These are phyloP conservation scores for Heteromurus nitidus DNA, from an alignment of 2,888 invertebrate genomes.

Conservation along the genomic window DNA sequence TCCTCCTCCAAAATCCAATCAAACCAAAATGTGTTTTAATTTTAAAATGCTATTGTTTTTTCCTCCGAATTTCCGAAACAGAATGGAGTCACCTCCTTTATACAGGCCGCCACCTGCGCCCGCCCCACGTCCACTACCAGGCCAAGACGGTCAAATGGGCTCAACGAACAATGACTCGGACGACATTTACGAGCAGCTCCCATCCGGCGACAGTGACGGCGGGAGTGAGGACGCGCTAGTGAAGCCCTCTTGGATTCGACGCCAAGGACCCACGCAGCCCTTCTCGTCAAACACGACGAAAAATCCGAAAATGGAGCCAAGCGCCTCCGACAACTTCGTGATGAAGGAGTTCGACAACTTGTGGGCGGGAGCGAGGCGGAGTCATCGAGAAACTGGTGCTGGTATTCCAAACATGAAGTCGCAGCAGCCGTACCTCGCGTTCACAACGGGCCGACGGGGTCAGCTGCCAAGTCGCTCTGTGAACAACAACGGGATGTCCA, in stretches of 20 bases:
- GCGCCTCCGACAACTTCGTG: conserved; percentile 72
- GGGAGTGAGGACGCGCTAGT: conserved; percentile 72
- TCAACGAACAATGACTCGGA: conserved; percentile 72
- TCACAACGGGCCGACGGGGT: conserved; percentile 72
- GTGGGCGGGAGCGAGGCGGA: conserved; percentile 72
- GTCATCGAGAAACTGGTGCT: conserved; percentile 69
- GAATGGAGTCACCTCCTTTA: conserved; percentile 73
- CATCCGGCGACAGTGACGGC: conserved; percentile 83
- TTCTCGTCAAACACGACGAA: conserved; percentile 35
- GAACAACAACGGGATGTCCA: conserved; percentile 71
- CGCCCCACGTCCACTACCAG: conserved; percentile 63
- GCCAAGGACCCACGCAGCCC: conserved; percentile 62
- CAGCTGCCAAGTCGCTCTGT: conserved; percentile 69
- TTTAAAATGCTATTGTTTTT: neutral
- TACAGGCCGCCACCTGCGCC: conserved; percentile 72
- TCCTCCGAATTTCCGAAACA: conserved; percentile 15
- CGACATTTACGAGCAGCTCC: conserved; percentile 82
- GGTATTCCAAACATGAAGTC: conserved; percentile 27
- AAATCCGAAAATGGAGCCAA: conserved; percentile 71
- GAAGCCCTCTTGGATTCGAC: conserved; percentile 68
- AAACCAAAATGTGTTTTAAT: neutral
- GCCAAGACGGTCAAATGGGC: conserved; percentile 63
- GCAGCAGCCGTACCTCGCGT: conserved; percentile 70
- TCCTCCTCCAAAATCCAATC: neutral
- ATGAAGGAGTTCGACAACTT: conserved; percentile 72